phyloP scores from a whole-genome alignment of 2,797 vertebrate genomes.

The Acanthiza pusilla region DNA sequence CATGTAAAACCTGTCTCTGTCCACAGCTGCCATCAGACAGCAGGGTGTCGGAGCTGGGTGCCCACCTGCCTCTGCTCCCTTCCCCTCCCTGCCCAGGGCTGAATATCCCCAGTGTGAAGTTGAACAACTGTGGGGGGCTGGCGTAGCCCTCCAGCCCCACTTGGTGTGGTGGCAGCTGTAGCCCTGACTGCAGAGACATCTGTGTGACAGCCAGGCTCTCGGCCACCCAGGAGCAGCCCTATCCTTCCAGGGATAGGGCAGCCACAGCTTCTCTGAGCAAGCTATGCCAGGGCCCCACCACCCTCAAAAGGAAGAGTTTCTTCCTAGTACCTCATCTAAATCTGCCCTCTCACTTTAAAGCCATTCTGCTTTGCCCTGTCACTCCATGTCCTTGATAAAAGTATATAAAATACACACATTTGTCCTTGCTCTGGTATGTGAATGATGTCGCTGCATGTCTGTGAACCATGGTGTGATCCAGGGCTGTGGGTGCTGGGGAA shows the following conservation, averaged over 20 bases:
- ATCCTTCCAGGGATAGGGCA: background rate
- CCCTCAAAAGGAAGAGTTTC: background rate
- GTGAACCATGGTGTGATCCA: background rate
- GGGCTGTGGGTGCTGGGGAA: background rate
- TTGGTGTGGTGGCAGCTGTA: background rate
- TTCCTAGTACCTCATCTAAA: background rate
- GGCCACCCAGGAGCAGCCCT: background rate
- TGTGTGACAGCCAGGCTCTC: background rate
- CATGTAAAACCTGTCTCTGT: background rate
- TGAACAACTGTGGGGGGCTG: background rate
- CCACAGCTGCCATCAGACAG: background rate
- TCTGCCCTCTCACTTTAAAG: background rate
- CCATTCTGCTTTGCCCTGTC: background rate
- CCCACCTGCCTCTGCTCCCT: background rate
- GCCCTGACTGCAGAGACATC: background rate
- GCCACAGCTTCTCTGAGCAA: background rate
- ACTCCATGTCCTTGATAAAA: background rate
- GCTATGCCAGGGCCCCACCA: background rate
- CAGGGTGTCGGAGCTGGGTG: background rate
- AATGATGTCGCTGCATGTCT: fast-evolving
- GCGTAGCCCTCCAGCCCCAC: background rate
- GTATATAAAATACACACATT: background rate
- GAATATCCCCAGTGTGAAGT: constrained; percentile 25
- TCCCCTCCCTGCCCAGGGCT: background rate
- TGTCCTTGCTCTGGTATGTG: background rate